Evolutionary conservation across 2,113 vertebrate species (phyloP).

Genomic region (Psilopogon haemacephalus): DNA sequence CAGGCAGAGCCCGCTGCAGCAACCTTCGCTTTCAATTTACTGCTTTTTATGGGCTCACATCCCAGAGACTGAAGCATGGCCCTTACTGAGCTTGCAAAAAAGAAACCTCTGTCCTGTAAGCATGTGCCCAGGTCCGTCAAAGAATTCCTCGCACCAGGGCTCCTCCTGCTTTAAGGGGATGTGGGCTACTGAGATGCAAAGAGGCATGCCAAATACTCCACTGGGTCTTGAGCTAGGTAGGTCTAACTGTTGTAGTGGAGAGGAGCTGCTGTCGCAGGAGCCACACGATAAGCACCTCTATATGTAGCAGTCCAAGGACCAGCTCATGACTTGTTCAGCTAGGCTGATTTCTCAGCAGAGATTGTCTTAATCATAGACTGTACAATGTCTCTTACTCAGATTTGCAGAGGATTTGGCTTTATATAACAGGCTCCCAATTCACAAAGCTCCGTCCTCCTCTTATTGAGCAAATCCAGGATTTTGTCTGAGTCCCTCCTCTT

Average conservation of each 20-base stretch:
- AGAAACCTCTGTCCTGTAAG: not conserved
- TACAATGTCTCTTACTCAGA: not conserved
- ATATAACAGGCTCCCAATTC: not conserved
- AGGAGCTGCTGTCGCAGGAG: not conserved
- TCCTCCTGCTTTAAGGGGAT: not conserved
- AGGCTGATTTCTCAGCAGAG: conserved; percentile 1
- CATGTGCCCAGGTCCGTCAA: not conserved
- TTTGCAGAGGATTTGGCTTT: conserved; percentile 33
- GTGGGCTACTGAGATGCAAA: not conserved
- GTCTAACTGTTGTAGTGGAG: not conserved
- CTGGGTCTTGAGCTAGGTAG: not conserved
- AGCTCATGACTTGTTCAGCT: not conserved
- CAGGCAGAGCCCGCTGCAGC: not conserved
- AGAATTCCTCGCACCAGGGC: not conserved
- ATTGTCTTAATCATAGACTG: not conserved
- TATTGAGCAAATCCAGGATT: not conserved
- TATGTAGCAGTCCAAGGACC: not conserved
- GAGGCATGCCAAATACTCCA: not conserved
- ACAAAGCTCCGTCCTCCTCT: not conserved
- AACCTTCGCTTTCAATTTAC: conserved; percentile 35
- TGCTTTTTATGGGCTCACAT: conserved; percentile 18
- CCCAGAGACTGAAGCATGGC: not conserved
- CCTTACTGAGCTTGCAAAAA: not conserved
- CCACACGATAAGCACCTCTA: not conserved
- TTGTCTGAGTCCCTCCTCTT: not conserved